Base-by-base conservation (phyloP, 1,140 invertebrate genomes). In the Drosophila watanabei region DNA sequence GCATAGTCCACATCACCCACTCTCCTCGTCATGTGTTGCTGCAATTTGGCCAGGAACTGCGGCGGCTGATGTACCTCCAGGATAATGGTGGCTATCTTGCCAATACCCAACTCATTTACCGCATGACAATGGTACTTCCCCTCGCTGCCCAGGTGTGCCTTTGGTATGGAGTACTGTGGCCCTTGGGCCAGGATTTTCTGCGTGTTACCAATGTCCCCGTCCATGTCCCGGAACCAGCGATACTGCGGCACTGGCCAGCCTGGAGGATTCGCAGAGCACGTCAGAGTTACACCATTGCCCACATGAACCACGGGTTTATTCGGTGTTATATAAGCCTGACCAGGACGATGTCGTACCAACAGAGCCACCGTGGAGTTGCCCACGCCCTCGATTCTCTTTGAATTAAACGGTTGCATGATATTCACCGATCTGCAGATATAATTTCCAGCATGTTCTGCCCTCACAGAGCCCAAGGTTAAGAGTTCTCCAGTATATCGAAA, bases 91-190 rank as follows among this genome's bases (percentile, higher is more conserved):
- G 97, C 97, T 20, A 96, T 94, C 79, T 97, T 96, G 2, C 98
- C 97, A 49, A 96, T 96, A 7, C 98, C 98, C 69, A 98, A 94
- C 93, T 97, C 97, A 91, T 98, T 99, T n/a, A 95, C 96, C 1
- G 97, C 97, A 90, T 98, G 96, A 82, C 98, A 99, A 81, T 96
- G 96, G 92, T 98, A 98, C 7, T 95, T 95, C 0, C 98, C 98
- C 93, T 98, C 98, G 84, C 96, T 97, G 14, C 95, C 96, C 20
- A 98, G 94, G 82, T 97, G 96, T 0, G 97, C 97, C 35, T 96
- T 96, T 0, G 96, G 95, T 79, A 99, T 98, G 46, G 97, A 97
- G 87, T 98, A 98, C 68, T 96, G 96, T 0, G 96, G 95, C 0
- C 97, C 97, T 35, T 96, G 95, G 0, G 95, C 95, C 4, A 97